Evolutionary conservation across 2,888 invertebrate species (phyloP).

Genomic region (Gibbula magus): DNA sequence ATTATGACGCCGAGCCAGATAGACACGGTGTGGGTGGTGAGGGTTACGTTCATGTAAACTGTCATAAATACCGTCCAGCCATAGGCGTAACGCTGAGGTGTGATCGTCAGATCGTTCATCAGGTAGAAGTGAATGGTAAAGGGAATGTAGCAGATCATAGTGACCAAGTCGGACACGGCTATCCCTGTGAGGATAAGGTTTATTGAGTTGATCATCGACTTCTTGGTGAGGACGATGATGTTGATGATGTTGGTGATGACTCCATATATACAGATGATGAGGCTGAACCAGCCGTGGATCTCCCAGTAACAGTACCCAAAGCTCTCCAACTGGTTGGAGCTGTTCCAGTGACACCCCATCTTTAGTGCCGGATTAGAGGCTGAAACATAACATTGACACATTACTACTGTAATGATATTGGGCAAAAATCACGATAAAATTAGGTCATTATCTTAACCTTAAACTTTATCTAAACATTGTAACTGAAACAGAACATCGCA

Average conservation of each 20-base stretch:
- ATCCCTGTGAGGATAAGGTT: constrained; percentile 90
- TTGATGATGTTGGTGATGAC: constrained; percentile 92
- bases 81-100: constrained; percentile 62
- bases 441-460: no score
- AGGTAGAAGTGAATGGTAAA: constrained; percentile 83
- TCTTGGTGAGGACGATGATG: constrained; percentile 87
- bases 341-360: constrained; percentile 18
- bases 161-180: constrained; percentile 91
- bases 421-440: no score
- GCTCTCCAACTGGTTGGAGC: constrained; percentile 15
- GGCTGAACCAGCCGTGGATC: constrained; percentile 88
- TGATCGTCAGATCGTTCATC: constrained; percentile 45
- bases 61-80: constrained; percentile 74
- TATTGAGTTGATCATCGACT: constrained; percentile 91
- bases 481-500: no score
- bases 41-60: constrained; percentile 91
- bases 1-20: constrained; percentile 94
- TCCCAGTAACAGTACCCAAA: constrained; percentile 55
- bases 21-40: constrained; percentile 91
- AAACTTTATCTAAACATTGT: no score
- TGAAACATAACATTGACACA: no score
- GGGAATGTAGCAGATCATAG: constrained; percentile 91
- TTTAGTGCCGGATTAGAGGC: not conserved
- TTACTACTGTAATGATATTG: no score
- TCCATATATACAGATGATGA: constrained; percentile 91